Percentiles rank a stretch among this genome's conserved stretches.
Evolutionary conservation across 2,888 invertebrate genomes (phyloP).

Genomic region (Platycnemis pennipes): DNA sequence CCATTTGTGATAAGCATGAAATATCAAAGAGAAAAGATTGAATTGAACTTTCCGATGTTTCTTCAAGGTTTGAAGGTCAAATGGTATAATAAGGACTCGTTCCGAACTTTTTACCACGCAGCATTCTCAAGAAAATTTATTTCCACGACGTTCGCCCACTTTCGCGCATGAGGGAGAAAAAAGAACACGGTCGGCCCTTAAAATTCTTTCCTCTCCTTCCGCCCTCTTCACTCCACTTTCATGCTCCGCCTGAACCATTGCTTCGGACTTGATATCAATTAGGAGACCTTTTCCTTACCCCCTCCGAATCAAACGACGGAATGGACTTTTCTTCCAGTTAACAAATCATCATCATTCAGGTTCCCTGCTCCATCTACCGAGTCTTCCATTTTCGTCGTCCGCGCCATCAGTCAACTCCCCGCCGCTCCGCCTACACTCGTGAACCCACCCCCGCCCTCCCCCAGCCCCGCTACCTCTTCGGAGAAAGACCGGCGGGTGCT

Average conservation of each 20-base stretch:
- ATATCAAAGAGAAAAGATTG: no score
- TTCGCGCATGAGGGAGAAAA: no score
- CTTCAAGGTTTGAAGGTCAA: no score
- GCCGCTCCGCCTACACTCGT: background rate
- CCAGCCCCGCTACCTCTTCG: background rate
- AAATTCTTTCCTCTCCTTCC: background rate
- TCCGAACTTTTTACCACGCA: no score
- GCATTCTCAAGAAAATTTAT: no score
- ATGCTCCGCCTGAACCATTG: background rate
- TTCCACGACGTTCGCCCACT: no score
- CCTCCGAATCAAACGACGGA: slow-evolving; percentile 29
- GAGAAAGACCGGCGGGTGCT: background rate
- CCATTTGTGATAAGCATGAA: no score
- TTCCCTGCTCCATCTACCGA: background rate
- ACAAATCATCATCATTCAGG: slow-evolving; percentile 61
- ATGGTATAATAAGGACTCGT: no score
- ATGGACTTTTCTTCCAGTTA: slow-evolving; percentile 44
- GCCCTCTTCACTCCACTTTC: background rate
- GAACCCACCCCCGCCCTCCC: background rate
- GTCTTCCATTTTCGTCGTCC: background rate
- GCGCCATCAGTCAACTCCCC: background rate
- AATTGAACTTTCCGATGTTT: no score
- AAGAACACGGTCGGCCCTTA: background rate
- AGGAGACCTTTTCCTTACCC: slow-evolving; percentile 2
- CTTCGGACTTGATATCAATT: slow-evolving; percentile 30